These are phyloP conservation scores for Cybosia mesomella DNA, from an alignment of 2,888 invertebrate genomes.

Conservation along the genomic window DNA sequence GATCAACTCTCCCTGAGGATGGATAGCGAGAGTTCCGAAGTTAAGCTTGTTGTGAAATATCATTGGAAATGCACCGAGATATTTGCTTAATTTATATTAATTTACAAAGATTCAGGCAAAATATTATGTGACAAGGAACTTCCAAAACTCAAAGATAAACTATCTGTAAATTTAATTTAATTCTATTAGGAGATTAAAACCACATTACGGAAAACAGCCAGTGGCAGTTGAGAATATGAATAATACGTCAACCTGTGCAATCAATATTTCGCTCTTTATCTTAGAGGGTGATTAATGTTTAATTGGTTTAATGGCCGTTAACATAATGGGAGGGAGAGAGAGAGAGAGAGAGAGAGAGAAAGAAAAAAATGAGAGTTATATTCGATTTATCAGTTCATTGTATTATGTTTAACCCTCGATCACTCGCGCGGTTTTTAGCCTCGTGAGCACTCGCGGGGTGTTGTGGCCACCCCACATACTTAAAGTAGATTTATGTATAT, in stretches of 20 bases:
- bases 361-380: no score
- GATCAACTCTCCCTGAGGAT: slow-evolving; percentile 39
- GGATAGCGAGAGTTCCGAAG: slow-evolving; percentile 20
- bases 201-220: background rate
- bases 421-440: no score
- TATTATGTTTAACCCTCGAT: no score
- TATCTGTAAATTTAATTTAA: background rate
- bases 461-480: no score
- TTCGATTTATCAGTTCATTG: background rate
- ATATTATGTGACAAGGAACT: background rate
- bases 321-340: background rate
- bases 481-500: no score
- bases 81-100: background rate
- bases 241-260: background rate
- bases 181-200: background rate
- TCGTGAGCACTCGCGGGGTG: no score
- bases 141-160: background rate
- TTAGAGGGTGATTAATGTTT: background rate
- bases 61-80: background rate
- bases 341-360: background rate
- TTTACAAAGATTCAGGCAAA: background rate
- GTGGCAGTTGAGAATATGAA: background rate
- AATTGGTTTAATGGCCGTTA: background rate
- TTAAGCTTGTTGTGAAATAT: slow-evolving; percentile 9
- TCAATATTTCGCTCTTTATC: slow-evolving; percentile 1